phyloP scores from a whole-genome alignment of 2,113 vertebrate genomes.

The Phylloscopus whistleri region DNA sequence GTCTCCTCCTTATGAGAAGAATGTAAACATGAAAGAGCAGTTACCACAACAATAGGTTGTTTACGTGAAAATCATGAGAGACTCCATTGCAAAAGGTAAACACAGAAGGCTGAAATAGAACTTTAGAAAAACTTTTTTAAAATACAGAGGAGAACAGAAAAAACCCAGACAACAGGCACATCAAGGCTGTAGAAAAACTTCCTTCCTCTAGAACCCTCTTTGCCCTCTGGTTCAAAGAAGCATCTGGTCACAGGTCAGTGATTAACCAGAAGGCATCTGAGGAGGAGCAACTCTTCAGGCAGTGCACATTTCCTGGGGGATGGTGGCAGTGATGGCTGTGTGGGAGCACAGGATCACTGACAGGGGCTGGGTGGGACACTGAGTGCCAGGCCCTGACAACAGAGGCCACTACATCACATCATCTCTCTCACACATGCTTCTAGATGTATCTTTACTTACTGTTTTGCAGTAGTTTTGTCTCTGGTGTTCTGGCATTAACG shows the following conservation, averaged over 20 bases:
- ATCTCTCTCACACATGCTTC: neutral
- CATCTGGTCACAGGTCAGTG: neutral
- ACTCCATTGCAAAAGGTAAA: too few species aligned
- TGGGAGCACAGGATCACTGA: neutral
- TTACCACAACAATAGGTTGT: too few species aligned
- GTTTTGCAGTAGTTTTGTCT: neutral
- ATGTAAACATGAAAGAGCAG: too few species aligned
- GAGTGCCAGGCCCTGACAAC: neutral
- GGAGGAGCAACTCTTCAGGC: neutral
- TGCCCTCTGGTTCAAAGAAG: neutral
- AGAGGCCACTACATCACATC: neutral
- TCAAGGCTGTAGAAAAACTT: neutral
- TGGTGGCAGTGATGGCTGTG: fast-evolving
- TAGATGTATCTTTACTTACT: neutral
- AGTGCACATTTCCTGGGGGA: neutral
- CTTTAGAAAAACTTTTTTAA: too few species aligned
- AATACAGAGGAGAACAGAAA: too few species aligned
- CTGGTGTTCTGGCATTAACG: neutral
- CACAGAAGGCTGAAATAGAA: too few species aligned
- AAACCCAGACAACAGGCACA: neutral
- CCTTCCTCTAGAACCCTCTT: neutral
- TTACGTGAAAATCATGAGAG: too few species aligned
- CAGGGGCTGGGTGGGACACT: neutral
- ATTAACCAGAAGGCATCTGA: neutral
- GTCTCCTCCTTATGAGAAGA: too few species aligned